phyloP scores from a whole-genome alignment of 2,797 vertebrate genomes.

The Pipistrellus nathusii region DNA sequence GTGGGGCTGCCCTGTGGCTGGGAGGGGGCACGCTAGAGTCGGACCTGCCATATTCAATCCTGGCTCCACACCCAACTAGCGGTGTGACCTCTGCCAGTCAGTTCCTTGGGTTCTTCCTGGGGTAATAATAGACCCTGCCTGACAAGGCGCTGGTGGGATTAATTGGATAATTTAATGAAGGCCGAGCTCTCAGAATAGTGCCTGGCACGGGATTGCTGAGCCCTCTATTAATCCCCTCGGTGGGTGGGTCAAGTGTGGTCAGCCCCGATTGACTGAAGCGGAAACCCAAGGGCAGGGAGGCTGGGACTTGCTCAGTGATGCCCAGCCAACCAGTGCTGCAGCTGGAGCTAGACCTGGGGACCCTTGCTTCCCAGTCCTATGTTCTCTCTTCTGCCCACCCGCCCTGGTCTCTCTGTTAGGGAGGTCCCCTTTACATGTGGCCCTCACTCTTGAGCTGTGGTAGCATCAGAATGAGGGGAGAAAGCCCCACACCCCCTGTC shows the following conservation, averaged over 20 bases:
- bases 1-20: too few relatives aligned
- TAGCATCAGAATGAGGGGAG: not conserved
- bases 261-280: not conserved
- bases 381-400: not conserved
- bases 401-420: not conserved
- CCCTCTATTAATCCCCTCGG: not conserved
- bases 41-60: not conserved
- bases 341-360: not conserved
- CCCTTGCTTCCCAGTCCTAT: not conserved
- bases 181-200: not conserved
- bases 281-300: constrained; percentile 18
- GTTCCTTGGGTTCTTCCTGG: not conserved
- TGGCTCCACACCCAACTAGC: not conserved
- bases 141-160: not conserved
- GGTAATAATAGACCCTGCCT: not conserved
- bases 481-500: not conserved
- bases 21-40: fast-evolving
- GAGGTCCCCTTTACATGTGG: not conserved
- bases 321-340: not conserved
- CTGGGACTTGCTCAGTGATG: not conserved
- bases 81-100: not conserved
- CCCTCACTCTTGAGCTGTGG: not conserved
- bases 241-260: not conserved
- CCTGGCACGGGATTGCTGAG: not conserved
- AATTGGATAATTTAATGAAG: not conserved